Evolutionary conservation across 2,797 vertebrate species (phyloP).

Genomic region (Hyperoplus lanceolatus): DNA sequence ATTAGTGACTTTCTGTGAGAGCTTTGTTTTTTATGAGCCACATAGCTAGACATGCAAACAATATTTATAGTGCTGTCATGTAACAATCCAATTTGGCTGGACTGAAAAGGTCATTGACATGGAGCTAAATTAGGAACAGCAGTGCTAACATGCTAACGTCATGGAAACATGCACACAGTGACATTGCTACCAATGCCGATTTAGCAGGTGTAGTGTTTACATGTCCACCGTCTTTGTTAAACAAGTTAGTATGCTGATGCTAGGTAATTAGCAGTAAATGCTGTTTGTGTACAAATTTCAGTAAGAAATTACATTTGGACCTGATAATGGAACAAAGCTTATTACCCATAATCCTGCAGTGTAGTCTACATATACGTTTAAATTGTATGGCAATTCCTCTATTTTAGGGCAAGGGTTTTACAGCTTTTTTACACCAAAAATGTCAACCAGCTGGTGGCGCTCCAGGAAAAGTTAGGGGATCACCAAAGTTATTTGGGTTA

Average conservation of each 20-base stretch:
- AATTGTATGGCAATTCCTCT: neutral
- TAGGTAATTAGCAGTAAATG: neutral
- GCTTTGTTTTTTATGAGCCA: conserved; percentile 21
- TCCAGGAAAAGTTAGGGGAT: neutral
- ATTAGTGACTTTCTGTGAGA: neutral
- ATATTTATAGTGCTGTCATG: conserved; percentile 16
- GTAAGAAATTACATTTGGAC: too few relatives aligned
- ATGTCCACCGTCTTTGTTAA: neutral
- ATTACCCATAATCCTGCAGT: neutral
- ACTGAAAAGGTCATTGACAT: conserved; percentile 20
- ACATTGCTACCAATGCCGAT: too few relatives aligned
- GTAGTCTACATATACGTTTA: neutral
- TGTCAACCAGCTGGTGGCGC: neutral
- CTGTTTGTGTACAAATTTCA: too few relatives aligned
- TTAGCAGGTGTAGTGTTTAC: too few relatives aligned
- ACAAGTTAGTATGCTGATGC: neutral
- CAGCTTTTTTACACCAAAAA: neutral
- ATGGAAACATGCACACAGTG: neutral
- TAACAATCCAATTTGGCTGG: conserved; percentile 27
- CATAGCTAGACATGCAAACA: conserved; percentile 28
- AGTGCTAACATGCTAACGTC: conserved; percentile 12
- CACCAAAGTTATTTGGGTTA: neutral
- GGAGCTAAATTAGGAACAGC: too few relatives aligned
- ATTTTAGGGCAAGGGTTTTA: neutral
- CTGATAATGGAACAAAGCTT: neutral